Evolutionary conservation across 2,797 vertebrate genomes (phyloP), one percentile per base, ranked within the genome.

Genomic region (Gymnodraco acuticeps): DNA sequence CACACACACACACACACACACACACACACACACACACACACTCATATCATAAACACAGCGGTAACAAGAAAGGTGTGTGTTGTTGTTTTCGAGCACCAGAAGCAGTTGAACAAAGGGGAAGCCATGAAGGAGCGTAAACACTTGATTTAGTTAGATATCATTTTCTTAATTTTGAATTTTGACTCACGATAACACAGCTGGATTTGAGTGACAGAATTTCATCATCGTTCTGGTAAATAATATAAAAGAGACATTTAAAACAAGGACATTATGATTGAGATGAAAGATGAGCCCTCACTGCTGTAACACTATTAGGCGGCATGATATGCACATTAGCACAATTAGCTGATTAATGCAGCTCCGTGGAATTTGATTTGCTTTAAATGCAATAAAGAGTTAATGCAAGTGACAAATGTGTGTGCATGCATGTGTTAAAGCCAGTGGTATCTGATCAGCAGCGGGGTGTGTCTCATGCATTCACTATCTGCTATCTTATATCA

Each of bases 281-380:
- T 69, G 59, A 79, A 79, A 69, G 51, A 81, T 55, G 70, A 75
- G 66, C 70, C 74, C 17, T 78, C 45, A 4, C 17, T 6, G 73
- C 66, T 27, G 67, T n/a, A 20, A 66, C 63, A 66, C 78, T 75
- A 62, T 83, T 69, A 77, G 69, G 43, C 75, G 15, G 60, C 80
- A 19, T 62, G 59, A 79, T 82, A 47, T 72, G 71, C 77, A 66
- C 20, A 79, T 89, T 70, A 86, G 70, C 64, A 50, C 78, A 69
- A 78, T 69, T 69, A 81, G 71, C 66, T 63, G 78, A 85, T 89
- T 60, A 77, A 84, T 41, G 78, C 63, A 43, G 62, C 73, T 78
- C 54, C 23, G 64, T 58, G 77, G 61, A 82, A 65, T 82, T 41
- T 38, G 67, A 81, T 82, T 84, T 47, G 19, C 61, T 74, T 75